Base-by-base conservation (phyloP, 1,140 invertebrate genomes). In the Diploscapter pachys region DNA sequence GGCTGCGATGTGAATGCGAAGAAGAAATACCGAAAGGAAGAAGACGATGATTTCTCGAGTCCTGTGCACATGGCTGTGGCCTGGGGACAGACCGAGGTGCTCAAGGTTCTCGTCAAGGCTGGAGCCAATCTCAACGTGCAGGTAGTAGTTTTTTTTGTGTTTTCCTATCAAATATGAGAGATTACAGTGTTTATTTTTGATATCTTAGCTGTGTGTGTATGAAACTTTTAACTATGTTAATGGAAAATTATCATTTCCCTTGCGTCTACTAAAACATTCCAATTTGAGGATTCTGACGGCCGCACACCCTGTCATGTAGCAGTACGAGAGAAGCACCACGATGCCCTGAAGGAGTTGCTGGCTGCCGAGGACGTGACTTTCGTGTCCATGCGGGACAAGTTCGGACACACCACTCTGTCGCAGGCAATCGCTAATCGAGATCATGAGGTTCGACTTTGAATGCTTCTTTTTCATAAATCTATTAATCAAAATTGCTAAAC, bases 1-100 rank as follows among this genome's bases (percentile, higher is more conserved):
- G 93, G 92, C 3, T 96, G 94, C 87, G 94, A 97, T 87, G 89
- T 95, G 62, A 93, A 96, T 87, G 91, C 91, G 55, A 89, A 92
- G 0, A 88, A 90, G 79, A 89, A 89, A 0, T 91, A 92, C 0
- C 54, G 13, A 63, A 80, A 80, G 85, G 86, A 71, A 83, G 62
- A 64, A 9, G 69, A 82, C 81, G 83, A 86, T 66, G 86, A 82
- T 74, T 88, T 88, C 83, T 90, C 92, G 87, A 91, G 92, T 4
- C 90, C 93, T 0, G 87, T 95, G 13, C 93, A 95, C 85, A 87
- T 93, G 77, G 93, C 93, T 3, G 93, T 92, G 85, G 90, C 92
- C 65, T 96, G 94, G 94, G 94, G 94, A 2, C 88, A 95, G 57
- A 91, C 92, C 68, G 89, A 91, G 76, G 91, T 96, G 49, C 92